Percentiles rank a stretch among this genome's conserved stretches.
Evolutionary conservation across 2,113 vertebrate species (phyloP).

Genomic region (Choloepus hoffmanni): DNA sequence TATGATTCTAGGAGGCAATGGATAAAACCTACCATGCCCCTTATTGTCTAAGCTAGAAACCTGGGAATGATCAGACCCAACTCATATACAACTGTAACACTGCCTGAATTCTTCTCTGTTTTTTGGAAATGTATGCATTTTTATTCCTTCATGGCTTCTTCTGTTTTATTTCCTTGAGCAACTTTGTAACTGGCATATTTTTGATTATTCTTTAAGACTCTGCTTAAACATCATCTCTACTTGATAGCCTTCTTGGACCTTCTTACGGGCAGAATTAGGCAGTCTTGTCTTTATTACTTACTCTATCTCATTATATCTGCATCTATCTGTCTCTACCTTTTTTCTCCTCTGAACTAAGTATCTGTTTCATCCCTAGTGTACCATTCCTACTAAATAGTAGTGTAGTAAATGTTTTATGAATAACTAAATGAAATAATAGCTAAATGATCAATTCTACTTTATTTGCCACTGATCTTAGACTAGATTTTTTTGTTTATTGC

Average conservation of each 20-base stretch:
- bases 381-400: background rate
- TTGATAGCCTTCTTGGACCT: background rate
- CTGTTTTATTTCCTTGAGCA: background rate
- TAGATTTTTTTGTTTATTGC: constrained; percentile 17
- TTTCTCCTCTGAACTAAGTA: background rate
- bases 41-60: background rate
- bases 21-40: too few species aligned
- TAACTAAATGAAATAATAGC: constrained; percentile 26
- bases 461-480: background rate
- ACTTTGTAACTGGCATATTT: background rate
- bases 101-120: background rate
- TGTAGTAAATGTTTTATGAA: background rate
- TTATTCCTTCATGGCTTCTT: background rate
- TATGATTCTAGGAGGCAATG: background rate
- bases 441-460: background rate
- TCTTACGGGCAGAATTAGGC: background rate
- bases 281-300: constrained; percentile 3
- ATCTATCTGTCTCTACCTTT: background rate
- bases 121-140: background rate
- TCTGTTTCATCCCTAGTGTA: background rate
- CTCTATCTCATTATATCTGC: background rate
- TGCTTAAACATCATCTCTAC: background rate
- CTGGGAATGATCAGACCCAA: background rate
- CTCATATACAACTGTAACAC: background rate
- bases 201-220: background rate